Percentiles rank a stretch among this genome's conserved stretches.
These are phyloP conservation scores for Caradrina kadenii DNA, from an alignment of 2,888 invertebrate species.

Conservation along the genomic window DNA sequence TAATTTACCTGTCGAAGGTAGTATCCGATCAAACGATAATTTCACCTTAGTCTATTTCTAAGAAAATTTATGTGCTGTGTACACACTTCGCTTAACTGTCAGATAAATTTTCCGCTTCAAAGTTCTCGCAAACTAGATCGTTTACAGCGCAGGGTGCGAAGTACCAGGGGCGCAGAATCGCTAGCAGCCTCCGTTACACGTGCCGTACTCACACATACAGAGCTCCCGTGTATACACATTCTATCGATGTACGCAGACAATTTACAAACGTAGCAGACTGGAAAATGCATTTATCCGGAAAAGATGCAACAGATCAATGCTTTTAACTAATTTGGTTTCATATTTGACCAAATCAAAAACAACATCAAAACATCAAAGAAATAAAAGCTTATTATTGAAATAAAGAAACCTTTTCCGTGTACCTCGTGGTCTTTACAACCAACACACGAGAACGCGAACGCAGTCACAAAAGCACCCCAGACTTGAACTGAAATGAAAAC, in stretches of 20 bases:
- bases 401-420: slow-evolving; percentile 67
- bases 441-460: slow-evolving; percentile 68
- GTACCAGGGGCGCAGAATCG: slow-evolving; percentile 76
- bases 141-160: slow-evolving; percentile 79
- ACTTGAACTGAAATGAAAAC: slow-evolving; percentile 82
- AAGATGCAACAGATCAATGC: slow-evolving; percentile 81
- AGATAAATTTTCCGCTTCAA: slow-evolving; percentile 82
- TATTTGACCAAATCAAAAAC: slow-evolving; percentile 7
- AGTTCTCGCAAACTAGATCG: slow-evolving; percentile 83
- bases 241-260: slow-evolving; percentile 69
- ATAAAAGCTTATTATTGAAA: slow-evolving; percentile 67
- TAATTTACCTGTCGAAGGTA: slow-evolving; percentile 14
- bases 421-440: slow-evolving; percentile 71
- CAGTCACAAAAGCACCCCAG: slow-evolving; percentile 73
- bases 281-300: slow-evolving; percentile 83
- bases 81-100: slow-evolving; percentile 76
- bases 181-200: slow-evolving; percentile 77
- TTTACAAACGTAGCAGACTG: slow-evolving; percentile 81
- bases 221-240: slow-evolving; percentile 65
- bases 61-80: slow-evolving; percentile 59
- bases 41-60: slow-evolving; percentile 40
- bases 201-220: slow-evolving; percentile 79
- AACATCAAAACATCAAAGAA: slow-evolving; percentile 36
- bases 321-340: slow-evolving; percentile 50
- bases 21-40: slow-evolving; percentile 20